A percentile compares a stretch with the other conserved stretches of the same genome.
Conservation (phyloP, 2,113 vertebrate genomes). For the Myrmophylax atrothorax region DNA sequence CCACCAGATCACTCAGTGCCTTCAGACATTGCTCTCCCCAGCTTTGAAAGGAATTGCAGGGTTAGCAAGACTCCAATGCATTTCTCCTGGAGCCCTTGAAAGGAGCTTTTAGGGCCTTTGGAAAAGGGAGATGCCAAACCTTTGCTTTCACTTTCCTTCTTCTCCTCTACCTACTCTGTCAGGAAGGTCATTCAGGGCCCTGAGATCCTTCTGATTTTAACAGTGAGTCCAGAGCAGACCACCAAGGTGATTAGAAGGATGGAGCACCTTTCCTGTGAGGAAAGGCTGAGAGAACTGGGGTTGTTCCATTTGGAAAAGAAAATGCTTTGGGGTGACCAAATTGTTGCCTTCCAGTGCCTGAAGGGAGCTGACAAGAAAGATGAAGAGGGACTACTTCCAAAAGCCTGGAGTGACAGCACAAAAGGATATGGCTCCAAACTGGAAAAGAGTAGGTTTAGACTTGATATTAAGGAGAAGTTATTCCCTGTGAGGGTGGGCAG, state of each 20-base stretch:
- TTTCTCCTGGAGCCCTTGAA: neutral
- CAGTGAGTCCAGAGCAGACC: neutral
- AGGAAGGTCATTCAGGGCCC: neutral
- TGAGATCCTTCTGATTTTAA: neutral
- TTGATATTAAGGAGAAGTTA: rapidly evolving
- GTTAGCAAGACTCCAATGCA: neutral
- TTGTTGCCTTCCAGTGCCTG: rapidly evolving
- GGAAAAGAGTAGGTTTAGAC: neutral
- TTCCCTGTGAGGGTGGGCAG: rapidly evolving
- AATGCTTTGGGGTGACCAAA: neutral
- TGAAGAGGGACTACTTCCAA: neutral
- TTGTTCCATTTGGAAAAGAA: neutral
- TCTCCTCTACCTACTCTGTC: neutral
- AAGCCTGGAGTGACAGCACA: neutral
- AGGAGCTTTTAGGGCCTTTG: neutral
- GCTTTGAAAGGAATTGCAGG: neutral
- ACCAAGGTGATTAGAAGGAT: neutral
- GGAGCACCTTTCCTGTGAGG: neutral
- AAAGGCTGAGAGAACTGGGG: neutral
- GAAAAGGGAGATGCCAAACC: neutral
- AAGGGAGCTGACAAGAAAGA: neutral
- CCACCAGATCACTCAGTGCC: neutral
- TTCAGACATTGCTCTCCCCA: neutral
- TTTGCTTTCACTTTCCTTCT: neutral
- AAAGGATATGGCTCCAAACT: neutral